phyloP scores from a whole-genome alignment of 2,888 invertebrate genomes.

The Agrochola macilenta region DNA sequence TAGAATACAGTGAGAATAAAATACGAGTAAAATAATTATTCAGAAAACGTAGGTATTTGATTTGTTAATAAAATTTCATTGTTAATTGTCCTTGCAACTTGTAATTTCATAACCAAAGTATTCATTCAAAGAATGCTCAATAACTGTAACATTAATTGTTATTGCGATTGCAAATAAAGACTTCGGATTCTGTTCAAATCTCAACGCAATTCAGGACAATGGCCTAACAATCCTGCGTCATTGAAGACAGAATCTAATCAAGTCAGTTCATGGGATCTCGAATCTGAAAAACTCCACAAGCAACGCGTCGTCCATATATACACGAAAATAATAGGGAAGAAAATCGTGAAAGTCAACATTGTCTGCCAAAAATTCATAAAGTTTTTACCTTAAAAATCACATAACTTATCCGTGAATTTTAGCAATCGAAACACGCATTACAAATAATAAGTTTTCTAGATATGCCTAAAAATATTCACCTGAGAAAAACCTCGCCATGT shows the following conservation, averaged over 20 bases:
- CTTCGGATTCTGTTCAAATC: slow-evolving; percentile 23
- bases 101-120: slow-evolving; percentile 3
- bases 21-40: neutral
- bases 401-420: slow-evolving; percentile 28
- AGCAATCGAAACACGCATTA: slow-evolving; percentile 61
- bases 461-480: neutral
- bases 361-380: neutral
- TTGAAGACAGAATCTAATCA: neutral
- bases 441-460: neutral
- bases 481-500: neutral
- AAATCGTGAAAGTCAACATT: neutral
- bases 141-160: slow-evolving; percentile 16
- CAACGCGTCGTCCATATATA: neutral
- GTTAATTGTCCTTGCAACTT: neutral
- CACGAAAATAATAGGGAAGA: neutral
- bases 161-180: slow-evolving; percentile 13
- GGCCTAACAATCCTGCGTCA: neutral
- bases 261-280: too few species aligned
- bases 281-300: neutral
- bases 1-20: neutral
- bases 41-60: neutral
- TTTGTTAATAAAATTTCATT: neutral
- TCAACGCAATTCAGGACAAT: neutral
- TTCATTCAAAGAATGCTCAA: slow-evolving; percentile 25
- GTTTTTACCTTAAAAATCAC: slow-evolving; percentile 12